phyloP scores from a whole-genome alignment of 2,113 vertebrate species.

The Mellivora capensis region DNA sequence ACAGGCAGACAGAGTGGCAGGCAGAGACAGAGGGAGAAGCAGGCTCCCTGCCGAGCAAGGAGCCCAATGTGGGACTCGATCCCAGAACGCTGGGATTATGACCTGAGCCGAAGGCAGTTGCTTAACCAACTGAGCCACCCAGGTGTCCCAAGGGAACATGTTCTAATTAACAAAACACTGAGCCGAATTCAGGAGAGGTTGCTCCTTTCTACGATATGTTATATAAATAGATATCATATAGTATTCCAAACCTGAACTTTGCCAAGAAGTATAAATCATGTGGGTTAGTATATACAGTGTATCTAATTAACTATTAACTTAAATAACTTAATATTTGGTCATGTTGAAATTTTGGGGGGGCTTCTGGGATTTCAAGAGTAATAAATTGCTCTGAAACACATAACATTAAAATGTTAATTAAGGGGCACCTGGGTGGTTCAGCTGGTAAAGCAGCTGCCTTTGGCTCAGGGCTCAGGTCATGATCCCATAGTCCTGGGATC shows the following conservation, averaged over 20 bases:
- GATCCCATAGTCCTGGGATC: not conserved
- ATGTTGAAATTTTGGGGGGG: not conserved
- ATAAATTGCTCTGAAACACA: not conserved
- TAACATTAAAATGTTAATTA: not conserved
- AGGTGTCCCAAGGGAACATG: not conserved
- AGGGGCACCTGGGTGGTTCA: not conserved
- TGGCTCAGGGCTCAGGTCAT: not conserved
- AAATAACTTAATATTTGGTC: not conserved
- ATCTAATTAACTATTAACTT: conserved; percentile 12
- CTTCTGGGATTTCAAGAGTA: conserved; percentile 26
- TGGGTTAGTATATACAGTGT: not conserved
- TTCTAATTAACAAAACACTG: not conserved
- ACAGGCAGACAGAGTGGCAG: no score
- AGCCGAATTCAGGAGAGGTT: not conserved
- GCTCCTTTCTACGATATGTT: not conserved
- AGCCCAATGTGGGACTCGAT: no score
- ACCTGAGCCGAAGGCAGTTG: no score
- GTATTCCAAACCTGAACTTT: conserved; percentile 16
- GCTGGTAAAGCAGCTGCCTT: not conserved
- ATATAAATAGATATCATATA: not conserved
- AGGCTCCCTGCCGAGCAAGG: no score
- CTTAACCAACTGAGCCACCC: no score
- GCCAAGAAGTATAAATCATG: not conserved
- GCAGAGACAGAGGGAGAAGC: no score
- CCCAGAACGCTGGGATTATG: no score